Conservation (phyloP, 2,797 vertebrate species). For the Silurus lanzhouensis region DNA sequence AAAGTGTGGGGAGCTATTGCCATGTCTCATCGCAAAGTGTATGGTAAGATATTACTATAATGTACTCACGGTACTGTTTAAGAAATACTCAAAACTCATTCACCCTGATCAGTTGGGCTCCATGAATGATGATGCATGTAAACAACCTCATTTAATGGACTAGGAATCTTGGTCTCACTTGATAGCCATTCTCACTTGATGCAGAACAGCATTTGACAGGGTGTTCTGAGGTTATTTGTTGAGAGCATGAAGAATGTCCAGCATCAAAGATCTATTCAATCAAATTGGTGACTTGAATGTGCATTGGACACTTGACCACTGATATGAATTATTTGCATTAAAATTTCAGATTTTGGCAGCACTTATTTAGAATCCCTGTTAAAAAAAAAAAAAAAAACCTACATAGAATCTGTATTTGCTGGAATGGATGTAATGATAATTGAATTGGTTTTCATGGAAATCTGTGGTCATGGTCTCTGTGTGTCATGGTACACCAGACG, state of each 20-base stretch:
- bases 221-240: slow-evolving; percentile 10
- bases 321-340: too few relatives aligned
- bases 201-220: background rate
- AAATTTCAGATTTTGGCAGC: too few relatives aligned
- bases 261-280: background rate
- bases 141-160: slow-evolving; percentile 16
- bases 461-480: too few relatives aligned
- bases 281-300: background rate
- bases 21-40: slow-evolving; percentile 4
- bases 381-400: too few relatives aligned
- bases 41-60: slow-evolving; percentile 16
- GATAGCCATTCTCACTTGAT: background rate
- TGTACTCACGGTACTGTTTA: slow-evolving; percentile 13
- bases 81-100: slow-evolving; percentile 26
- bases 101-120: slow-evolving; percentile 9
- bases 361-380: too few relatives aligned
- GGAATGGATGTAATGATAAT: too few relatives aligned
- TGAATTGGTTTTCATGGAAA: too few relatives aligned
- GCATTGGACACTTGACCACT: background rate
- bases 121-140: slow-evolving; percentile 14
- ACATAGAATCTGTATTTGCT: too few relatives aligned
- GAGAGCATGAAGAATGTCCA: background rate
- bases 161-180: background rate
- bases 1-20: slow-evolving; percentile 25
- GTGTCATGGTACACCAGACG: too few relatives aligned